Base-by-base conservation (phyloP, 2,797 vertebrate genomes). In the Morelia viridis region DNA sequence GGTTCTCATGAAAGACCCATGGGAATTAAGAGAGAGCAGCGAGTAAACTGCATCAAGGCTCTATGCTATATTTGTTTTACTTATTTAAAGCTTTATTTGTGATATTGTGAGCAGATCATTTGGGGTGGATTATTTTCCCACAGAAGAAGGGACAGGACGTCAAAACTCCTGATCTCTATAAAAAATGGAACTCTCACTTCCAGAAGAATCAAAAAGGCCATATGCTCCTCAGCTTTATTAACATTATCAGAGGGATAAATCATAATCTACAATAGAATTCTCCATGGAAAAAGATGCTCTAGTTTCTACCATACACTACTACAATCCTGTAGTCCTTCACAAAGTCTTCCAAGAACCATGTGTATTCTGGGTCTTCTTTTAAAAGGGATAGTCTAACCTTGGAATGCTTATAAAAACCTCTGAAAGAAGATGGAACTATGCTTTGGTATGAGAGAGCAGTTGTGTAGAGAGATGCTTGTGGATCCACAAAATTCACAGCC, bases 1-100 rank as follows among this genome's bases (percentile, higher is more conserved):
- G 22, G n/a, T 90, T 92, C 88, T 87, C 92, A 92, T 90, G 88
- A 80, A 76, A 92, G 65, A 61, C 65, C 46, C 60, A 84, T 80
- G 88, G 89, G 92, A 90, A 92, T 87, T 60, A 80, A 50, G 65
- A 76, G 84, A 87, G 50, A 92, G 53, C 31, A 86, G 68, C 80
- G 53, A 58, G 84, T 76, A 58, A 90, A 87, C 28, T 76, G 57
- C 57, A 60, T 76, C 62, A 10, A 53, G 35, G 61, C 7, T 17
- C 64, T 56, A 85, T 86, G 83, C 83, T 76, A 76, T 92, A 60
- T 86, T 92, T 92, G 88, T 86, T 86, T 89, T 57, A 86, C 88
- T 50, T 22, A 19, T 85, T 92, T 85, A 85, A 89, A 61, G 89
- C 56, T 71, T 90, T 41, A 60, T 83, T 90, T 86, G 19, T 71